Conservation (phyloP, 1,140 invertebrate genomes). For the Cyclargus thomasi region DNA sequence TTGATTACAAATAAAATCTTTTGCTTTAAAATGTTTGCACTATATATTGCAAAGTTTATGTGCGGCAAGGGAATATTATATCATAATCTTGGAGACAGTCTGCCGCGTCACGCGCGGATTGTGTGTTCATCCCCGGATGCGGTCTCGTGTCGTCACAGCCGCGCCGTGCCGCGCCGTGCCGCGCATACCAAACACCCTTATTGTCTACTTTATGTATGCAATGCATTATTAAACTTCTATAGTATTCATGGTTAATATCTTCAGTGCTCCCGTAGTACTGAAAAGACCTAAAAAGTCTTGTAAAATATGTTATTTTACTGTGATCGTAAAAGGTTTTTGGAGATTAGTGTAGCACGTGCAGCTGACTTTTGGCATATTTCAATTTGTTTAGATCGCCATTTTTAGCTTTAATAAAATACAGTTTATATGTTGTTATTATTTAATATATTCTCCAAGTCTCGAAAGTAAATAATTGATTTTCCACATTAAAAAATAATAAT, state of each 20-base stretch:
- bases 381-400: too few relatives aligned
- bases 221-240: neutral
- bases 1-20: neutral
- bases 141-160: neutral
- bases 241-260: neutral
- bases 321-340: too few relatives aligned
- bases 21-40: neutral
- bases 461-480: too few relatives aligned
- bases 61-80: neutral
- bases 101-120: neutral
- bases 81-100: conserved; percentile 8
- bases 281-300: neutral
- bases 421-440: too few relatives aligned
- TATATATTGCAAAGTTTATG: neutral
- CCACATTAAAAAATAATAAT: too few relatives aligned
- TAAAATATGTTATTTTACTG: neutral
- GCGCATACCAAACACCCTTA: neutral
- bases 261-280: neutral
- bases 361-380: too few relatives aligned
- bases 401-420: too few relatives aligned
- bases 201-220: neutral
- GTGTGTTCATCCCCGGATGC: conserved; percentile 1
- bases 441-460: too few relatives aligned
- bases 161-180: neutral
- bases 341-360: too few relatives aligned